Conservation (phyloP, 2,888 invertebrate species). For the Epirrita christyi region DNA sequence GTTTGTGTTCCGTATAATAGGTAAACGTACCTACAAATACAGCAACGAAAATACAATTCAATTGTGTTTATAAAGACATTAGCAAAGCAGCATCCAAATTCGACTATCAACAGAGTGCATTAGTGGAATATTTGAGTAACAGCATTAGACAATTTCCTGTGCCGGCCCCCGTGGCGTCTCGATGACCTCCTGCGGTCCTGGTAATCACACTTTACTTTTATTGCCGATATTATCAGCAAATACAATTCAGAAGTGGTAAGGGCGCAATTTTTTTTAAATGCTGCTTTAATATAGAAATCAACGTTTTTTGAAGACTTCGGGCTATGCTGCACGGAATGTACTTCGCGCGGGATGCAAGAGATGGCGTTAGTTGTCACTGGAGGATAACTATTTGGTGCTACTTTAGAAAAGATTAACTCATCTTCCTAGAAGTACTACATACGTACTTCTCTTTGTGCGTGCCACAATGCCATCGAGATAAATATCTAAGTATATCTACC, state of each 20-base stretch:
- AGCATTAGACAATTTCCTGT: slow-evolving; percentile 67
- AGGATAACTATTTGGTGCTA: not conserved
- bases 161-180: slow-evolving; percentile 53
- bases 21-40: not conserved
- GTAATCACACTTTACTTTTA: slow-evolving; percentile 67
- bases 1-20: too few species aligned
- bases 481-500: too few species aligned
- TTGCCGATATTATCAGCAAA: slow-evolving; percentile 60
- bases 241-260: slow-evolving; percentile 45
- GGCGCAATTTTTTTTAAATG: slow-evolving; percentile 36
- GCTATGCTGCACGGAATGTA: slow-evolving; percentile 2
- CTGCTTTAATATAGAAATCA: slow-evolving; percentile 28
- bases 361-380: slow-evolving; percentile 28
- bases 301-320: slow-evolving; percentile 6
- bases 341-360: slow-evolving; percentile 20
- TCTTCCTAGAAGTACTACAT: too few species aligned
- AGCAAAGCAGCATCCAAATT: slow-evolving; percentile 20
- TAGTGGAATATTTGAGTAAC: slow-evolving; percentile 60
- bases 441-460: too few species aligned
- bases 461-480: too few species aligned
- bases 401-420: too few species aligned
- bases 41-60: not conserved
- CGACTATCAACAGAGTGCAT: slow-evolving; percentile 39
- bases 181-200: slow-evolving; percentile 58
- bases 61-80: slow-evolving; percentile 7